Evolutionary conservation across 2,888 invertebrate species (phyloP).

Genomic region (Galerucella calmariensis): DNA sequence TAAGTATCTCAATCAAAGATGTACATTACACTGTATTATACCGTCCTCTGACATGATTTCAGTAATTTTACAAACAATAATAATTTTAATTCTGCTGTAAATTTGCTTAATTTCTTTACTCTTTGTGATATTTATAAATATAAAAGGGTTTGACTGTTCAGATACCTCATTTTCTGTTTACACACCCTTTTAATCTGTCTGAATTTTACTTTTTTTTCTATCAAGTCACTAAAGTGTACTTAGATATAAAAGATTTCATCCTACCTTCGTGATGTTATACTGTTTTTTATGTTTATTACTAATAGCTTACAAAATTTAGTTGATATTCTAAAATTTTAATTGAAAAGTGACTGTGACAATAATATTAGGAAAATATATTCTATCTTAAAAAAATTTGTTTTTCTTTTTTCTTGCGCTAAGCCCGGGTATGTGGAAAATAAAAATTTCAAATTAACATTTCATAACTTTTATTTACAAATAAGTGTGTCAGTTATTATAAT

Average conservation of each 20-base stretch:
- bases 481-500: too few species aligned
- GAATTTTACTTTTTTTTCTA: background rate
- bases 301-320: conserved; percentile 7
- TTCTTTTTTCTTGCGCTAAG: background rate
- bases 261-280: conserved; percentile 4
- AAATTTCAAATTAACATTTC: too few species aligned
- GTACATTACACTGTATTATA: too few species aligned
- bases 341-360: conserved; percentile 64
- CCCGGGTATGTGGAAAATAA: too few species aligned
- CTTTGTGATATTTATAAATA: background rate
- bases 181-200: background rate
- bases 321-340: conserved; percentile 30
- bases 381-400: conserved; percentile 20
- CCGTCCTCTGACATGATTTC: too few species aligned
- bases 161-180: background rate
- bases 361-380: conserved; percentile 59
- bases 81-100: background rate
- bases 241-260: conserved; percentile 5
- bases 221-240: conserved; percentile 19
- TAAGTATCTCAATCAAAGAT: too few species aligned
- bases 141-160: background rate
- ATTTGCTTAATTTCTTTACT: background rate
- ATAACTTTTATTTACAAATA: conserved; percentile 18
- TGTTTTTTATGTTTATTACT: conserved; percentile 1
- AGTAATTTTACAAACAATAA: too few species aligned